Percentiles rank a stretch among this genome's conserved stretches.
These are phyloP conservation scores for Malacosoma neustria DNA, from an alignment of 2,888 invertebrate genomes.

Conservation along the genomic window DNA sequence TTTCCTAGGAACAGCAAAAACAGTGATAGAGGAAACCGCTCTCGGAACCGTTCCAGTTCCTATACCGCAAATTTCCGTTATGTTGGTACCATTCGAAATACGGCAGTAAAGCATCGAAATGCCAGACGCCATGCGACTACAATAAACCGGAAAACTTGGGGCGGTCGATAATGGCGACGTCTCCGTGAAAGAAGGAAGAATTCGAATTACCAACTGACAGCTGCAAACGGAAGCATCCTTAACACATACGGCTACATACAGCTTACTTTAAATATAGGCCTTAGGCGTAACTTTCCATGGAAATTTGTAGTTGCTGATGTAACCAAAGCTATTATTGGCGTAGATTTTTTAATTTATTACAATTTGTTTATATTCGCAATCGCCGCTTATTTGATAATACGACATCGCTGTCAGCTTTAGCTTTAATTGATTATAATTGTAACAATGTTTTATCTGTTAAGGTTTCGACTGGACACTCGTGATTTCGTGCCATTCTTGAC, in stretches of 20 bases:
- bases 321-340: no score
- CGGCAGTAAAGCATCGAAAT: slow-evolving; percentile 5
- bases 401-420: no score
- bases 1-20: no score
- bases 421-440: no score
- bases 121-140: slow-evolving; percentile 11
- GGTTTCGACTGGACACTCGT: slow-evolving; percentile 1
- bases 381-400: no score
- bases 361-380: no score
- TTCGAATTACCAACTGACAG: neutral
- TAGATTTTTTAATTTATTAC: no score
- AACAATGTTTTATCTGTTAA: slow-evolving; percentile 1
- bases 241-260: no score
- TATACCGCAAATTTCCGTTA: slow-evolving; percentile 8
- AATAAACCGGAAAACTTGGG: slow-evolving; percentile 8
- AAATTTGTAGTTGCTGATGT: no score
- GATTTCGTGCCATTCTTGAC: slow-evolving; percentile 6
- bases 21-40: no score
- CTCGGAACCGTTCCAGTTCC: neutral
- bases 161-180: slow-evolving; percentile 13
- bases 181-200: slow-evolving; percentile 1
- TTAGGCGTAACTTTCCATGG: no score
- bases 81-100: slow-evolving; percentile 17
- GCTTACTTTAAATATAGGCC: no score
- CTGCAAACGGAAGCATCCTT: neutral